These are phyloP conservation scores for Eclectus roratus DNA, from an alignment of 2,113 vertebrate species.

Conservation along the genomic window DNA sequence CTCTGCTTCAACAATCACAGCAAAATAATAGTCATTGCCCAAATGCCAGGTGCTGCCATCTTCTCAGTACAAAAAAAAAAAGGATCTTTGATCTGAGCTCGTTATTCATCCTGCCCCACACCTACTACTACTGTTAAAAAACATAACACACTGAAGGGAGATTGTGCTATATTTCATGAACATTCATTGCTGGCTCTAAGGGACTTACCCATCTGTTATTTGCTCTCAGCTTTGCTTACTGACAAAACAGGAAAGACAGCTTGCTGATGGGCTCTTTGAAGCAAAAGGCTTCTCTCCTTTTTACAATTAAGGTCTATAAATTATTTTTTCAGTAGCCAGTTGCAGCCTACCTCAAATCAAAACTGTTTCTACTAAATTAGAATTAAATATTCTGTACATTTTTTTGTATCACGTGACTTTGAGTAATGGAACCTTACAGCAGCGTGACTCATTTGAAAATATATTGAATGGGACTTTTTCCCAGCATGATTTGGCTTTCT, in stretches of 20 bases:
- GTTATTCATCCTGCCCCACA: conserved; percentile 57
- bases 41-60: conserved; percentile 6
- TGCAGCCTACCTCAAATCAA: conserved; percentile 48
- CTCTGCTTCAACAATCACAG: neutral
- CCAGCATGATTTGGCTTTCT: neutral
- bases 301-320: conserved; percentile 74
- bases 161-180: conserved; percentile 71
- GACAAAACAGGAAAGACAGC: conserved; percentile 77
- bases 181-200: conserved; percentile 48
- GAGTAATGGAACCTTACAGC: neutral
- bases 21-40: conserved; percentile 4
- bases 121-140: conserved; percentile 64
- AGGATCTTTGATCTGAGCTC: conserved; percentile 43
- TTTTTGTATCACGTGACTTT: neutral
- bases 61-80: conserved; percentile 37
- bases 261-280: conserved; percentile 78
- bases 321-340: conserved; percentile 63
- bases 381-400: neutral
- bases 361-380: conserved; percentile 65
- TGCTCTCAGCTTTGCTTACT: conserved; percentile 72
- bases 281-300: conserved; percentile 70
- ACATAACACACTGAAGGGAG: conserved; percentile 52
- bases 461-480: neutral
- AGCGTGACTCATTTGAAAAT: neutral
- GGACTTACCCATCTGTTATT: conserved; percentile 78